phyloP scores from a whole-genome alignment of 2,888 invertebrate genomes.

The Thymelicus sylvestris region DNA sequence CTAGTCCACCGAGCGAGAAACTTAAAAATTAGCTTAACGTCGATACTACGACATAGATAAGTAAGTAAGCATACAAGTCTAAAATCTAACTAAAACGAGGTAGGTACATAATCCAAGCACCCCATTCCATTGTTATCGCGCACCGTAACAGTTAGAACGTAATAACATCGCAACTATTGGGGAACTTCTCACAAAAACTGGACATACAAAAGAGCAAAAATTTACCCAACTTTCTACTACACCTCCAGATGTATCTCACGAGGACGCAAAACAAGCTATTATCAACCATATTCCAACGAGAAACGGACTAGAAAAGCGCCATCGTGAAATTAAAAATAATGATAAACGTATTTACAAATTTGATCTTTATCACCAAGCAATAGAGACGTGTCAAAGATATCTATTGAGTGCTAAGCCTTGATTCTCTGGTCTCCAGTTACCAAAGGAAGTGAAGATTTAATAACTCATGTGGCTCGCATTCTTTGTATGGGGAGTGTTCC shows the following conservation, averaged over 20 bases:
- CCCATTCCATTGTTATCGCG: constrained; percentile 14
- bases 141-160: constrained; percentile 28
- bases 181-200: constrained; percentile 26
- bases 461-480: constrained; percentile 2
- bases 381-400: not conserved
- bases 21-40: no score
- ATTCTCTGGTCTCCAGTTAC: constrained; percentile 23
- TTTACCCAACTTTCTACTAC: constrained; percentile 25
- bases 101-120: not conserved
- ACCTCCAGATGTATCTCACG: not conserved
- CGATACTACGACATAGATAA: no score
- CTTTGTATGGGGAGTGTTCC: not conserved
- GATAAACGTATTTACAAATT: not conserved
- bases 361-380: constrained; percentile 9
- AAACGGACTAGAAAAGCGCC: not conserved
- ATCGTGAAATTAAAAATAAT: not conserved
- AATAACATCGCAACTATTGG: constrained; percentile 24
- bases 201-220: constrained; percentile 30
- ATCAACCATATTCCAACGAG: not conserved
- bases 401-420: not conserved
- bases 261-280: not conserved
- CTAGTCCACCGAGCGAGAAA: no score
- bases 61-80: no score
- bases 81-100: no score
- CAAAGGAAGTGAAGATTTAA: constrained; percentile 33